Conservation (phyloP, 2,888 invertebrate species). For the Anoplius nigerrimus region DNA sequence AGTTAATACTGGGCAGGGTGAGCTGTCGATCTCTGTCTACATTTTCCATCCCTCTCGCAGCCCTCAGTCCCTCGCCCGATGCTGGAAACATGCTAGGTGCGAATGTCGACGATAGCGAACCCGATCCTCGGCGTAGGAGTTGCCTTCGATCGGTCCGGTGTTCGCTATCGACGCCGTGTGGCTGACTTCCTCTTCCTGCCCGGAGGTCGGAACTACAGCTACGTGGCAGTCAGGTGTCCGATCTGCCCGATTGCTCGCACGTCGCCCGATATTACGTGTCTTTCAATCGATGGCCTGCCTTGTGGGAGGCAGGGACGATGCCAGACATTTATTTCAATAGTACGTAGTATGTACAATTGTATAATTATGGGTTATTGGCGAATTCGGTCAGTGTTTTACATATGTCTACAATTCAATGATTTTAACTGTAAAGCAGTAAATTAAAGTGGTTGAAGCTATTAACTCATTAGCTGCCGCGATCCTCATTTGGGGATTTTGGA, state of each 20-base stretch:
- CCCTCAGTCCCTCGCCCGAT: not conserved
- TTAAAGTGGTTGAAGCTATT: no score
- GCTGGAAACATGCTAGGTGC: conserved; percentile 9
- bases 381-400: no score
- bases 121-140: conserved; percentile 32
- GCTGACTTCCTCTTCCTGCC: conserved; percentile 73
- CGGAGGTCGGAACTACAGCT: conserved; percentile 67
- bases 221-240: conserved; percentile 69
- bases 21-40: conserved; percentile 34
- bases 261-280: no score
- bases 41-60: not conserved
- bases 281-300: no score
- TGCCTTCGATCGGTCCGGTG: conserved; percentile 19
- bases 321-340: no score
- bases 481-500: no score
- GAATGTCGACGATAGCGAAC: conserved; percentile 15
- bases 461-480: no score
- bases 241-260: conserved; percentile 21
- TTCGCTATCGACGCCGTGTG: conserved; percentile 47
- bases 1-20: conserved; percentile 65
- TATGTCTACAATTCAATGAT: no score
- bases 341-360: no score
- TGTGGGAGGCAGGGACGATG: no score
- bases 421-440: no score
- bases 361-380: no score